phyloP scores from a whole-genome alignment of 2,888 invertebrate species.

The Ischnura elegans region DNA sequence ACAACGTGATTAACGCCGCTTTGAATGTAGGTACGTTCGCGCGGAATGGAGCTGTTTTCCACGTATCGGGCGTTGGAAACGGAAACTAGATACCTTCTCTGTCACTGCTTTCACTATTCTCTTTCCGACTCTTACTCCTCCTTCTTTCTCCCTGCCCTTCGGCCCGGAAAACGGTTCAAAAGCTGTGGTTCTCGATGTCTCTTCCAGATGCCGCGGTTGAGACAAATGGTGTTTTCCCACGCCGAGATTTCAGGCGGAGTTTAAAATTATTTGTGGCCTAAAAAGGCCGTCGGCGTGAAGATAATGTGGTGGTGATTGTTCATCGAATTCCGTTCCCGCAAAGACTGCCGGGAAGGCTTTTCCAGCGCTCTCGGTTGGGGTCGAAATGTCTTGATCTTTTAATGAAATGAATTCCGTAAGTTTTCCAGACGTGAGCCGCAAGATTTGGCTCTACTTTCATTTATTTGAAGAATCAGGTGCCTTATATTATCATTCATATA shows the following conservation, averaged over 20 bases:
- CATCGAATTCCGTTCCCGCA: neutral
- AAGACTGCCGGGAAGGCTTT: no score
- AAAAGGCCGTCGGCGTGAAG: neutral
- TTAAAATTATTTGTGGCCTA: neutral
- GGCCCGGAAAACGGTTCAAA: neutral
- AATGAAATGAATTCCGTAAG: no score
- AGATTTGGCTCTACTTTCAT: no score
- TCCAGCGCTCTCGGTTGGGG: no score
- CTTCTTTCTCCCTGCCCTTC: neutral
- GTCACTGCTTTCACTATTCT: no score
- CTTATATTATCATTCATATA: no score
- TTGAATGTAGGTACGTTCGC: neutral
- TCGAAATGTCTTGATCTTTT: no score
- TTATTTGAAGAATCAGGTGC: no score
- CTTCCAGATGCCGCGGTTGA: neutral
- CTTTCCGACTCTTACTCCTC: no score
- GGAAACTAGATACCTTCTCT: neutral
- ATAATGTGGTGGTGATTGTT: neutral
- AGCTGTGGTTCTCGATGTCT: slow-evolving; percentile 16
- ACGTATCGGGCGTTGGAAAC: neutral
- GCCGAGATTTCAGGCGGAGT: neutral
- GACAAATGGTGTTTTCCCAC: slow-evolving; percentile 15
- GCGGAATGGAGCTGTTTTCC: neutral
- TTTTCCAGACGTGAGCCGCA: no score
- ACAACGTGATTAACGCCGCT: slow-evolving; percentile 26